A percentile compares a stretch with the other conserved stretches of the same genome.
phyloP scores from a whole-genome alignment of 2,113 vertebrate genomes.

The Spheniscus mendiculus region DNA sequence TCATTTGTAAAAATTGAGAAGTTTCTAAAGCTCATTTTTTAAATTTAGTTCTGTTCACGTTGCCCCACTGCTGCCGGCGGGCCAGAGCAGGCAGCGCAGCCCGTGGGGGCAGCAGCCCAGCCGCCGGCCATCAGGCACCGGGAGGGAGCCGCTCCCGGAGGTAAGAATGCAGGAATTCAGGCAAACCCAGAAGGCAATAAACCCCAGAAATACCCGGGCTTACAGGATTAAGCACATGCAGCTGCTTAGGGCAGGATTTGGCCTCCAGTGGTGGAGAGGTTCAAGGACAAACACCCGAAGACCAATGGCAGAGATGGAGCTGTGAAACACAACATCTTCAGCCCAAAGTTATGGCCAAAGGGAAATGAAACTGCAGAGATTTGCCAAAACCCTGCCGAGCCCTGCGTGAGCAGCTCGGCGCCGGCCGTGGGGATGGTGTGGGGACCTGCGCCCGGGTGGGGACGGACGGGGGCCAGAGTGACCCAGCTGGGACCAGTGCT shows the following conservation, averaged over 20 bases:
- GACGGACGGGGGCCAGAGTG: neutral
- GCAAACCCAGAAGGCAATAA: neutral
- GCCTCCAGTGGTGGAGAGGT: neutral
- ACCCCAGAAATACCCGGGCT: neutral
- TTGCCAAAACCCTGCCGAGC: neutral
- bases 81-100: neutral
- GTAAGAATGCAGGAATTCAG: neutral
- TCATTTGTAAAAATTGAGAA: neutral
- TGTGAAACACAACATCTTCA: neutral
- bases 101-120: neutral
- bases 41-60: fast-evolving
- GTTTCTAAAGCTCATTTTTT: neutral
- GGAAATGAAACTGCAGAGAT: neutral
- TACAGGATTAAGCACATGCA: neutral
- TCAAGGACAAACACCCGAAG: neutral
- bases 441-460: neutral
- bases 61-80: neutral
- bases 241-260: neutral
- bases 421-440: neutral
- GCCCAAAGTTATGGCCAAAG: neutral
- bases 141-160: neutral
- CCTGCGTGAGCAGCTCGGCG: neutral
- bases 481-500: neutral
- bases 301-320: fast-evolving
- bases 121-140: fast-evolving